Conservation (phyloP, 2,888 invertebrate genomes). For the Palloptera scutellata region DNA sequence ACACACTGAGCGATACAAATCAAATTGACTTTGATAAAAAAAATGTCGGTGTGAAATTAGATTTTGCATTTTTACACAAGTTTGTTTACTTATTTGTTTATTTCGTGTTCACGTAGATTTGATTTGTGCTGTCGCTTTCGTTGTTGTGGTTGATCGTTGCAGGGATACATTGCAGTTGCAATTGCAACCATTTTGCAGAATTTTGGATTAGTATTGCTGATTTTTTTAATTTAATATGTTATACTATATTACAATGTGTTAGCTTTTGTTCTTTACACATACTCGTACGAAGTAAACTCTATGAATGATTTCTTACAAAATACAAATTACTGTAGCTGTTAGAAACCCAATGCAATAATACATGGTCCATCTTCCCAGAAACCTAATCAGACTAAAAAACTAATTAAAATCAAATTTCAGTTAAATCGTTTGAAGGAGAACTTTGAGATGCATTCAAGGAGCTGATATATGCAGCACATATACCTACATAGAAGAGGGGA, state of each 20-base stretch:
- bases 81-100: slow-evolving; percentile 16
- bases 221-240: slow-evolving; percentile 17
- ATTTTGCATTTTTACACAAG: slow-evolving; percentile 39
- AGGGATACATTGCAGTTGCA: too few species aligned
- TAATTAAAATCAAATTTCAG: too few species aligned
- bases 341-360: too few species aligned
- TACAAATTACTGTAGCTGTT: too few species aligned
- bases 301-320: not conserved
- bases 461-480: too few species aligned
- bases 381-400: too few species aligned
- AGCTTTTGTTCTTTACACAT: not conserved
- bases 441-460: too few species aligned
- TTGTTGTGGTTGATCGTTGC: too few species aligned
- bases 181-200: not conserved
- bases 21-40: slow-evolving; percentile 42
- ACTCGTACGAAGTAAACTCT: not conserved
- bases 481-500: too few species aligned
- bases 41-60: slow-evolving; percentile 40
- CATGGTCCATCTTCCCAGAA: too few species aligned
- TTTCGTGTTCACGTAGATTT: slow-evolving; percentile 11
- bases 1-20: slow-evolving; percentile 36
- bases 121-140: not conserved
- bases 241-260: not conserved
- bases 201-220: slow-evolving; percentile 22
- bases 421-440: too few species aligned